Evolutionary conservation across 2,797 vertebrate species (phyloP).

Genomic region (Brotogeris chrysoptera): DNA sequence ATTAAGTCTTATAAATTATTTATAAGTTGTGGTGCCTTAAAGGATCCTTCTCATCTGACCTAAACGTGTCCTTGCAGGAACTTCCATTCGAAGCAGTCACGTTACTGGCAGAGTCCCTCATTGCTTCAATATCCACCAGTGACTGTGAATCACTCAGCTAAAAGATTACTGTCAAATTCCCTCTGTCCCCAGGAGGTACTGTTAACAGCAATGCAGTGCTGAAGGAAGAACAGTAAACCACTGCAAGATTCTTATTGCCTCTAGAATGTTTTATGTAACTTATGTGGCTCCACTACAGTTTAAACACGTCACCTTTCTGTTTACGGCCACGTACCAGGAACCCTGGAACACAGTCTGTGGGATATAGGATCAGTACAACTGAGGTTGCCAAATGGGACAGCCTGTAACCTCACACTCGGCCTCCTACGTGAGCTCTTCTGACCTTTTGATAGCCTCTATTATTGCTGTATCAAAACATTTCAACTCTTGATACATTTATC

Average conservation of each 20-base stretch:
- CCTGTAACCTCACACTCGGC: not conserved
- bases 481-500: not conserved
- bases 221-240: not conserved
- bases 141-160: not conserved
- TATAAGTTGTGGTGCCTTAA: not conserved
- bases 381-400: not conserved
- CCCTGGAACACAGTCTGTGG: not conserved
- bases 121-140: slow-evolving; percentile 6
- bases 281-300: not conserved
- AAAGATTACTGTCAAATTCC: not conserved
- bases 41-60: slow-evolving; percentile 36
- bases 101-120: not conserved
- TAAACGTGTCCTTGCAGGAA: not conserved
- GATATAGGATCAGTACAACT: not conserved
- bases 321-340: not conserved
- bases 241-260: not conserved
- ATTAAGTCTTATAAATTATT: slow-evolving; percentile 31
- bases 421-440: not conserved
- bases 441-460: not conserved
- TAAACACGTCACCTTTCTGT: not conserved
- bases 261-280: not conserved
- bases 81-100: slow-evolving; percentile 1
- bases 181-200: not conserved
- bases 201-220: not conserved
- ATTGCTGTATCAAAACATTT: not conserved